phyloP scores from a whole-genome alignment of 2,888 invertebrate species.

The Epicampocera succincta region DNA sequence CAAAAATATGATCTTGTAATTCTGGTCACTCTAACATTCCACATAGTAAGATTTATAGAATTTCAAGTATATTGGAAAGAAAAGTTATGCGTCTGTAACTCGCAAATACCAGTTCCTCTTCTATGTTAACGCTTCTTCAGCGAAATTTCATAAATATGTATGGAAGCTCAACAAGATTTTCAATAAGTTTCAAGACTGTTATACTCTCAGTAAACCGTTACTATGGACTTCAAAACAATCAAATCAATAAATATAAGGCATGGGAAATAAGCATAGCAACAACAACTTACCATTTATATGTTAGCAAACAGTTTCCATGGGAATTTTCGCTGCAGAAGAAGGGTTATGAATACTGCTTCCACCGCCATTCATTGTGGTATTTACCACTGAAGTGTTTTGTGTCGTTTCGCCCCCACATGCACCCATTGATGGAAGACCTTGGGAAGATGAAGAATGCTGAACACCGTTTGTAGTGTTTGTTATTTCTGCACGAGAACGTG shows the following conservation, averaged over 20 bases:
- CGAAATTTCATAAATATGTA: no score
- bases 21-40: no score
- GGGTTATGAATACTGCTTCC: conserved; percentile 33
- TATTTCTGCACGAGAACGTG: conserved; percentile 83
- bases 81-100: no score
- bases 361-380: conserved; percentile 67
- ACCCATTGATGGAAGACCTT: conserved; percentile 90
- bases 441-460: conserved; percentile 88
- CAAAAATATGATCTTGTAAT: no score
- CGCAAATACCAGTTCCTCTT: no score
- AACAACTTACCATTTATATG: conserved; percentile 71
- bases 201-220: background rate
- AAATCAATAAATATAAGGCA: conserved; percentile 26
- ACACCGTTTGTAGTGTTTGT: conserved; percentile 85
- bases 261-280: conserved; percentile 4
- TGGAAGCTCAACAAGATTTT: no score
- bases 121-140: no score
- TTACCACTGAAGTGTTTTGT: conserved; percentile 75
- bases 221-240: conserved; percentile 2
- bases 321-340: conserved; percentile 80
- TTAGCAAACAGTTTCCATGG: conserved; percentile 86
- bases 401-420: conserved; percentile 77
- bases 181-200: conserved; percentile 33
- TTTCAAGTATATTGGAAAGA: no score
- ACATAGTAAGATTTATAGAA: no score